Percentiles rank a stretch among this genome's conserved stretches.
Evolutionary conservation across 2,797 vertebrate genomes (phyloP).

Genomic region (Limnodromus scolopaceus): DNA sequence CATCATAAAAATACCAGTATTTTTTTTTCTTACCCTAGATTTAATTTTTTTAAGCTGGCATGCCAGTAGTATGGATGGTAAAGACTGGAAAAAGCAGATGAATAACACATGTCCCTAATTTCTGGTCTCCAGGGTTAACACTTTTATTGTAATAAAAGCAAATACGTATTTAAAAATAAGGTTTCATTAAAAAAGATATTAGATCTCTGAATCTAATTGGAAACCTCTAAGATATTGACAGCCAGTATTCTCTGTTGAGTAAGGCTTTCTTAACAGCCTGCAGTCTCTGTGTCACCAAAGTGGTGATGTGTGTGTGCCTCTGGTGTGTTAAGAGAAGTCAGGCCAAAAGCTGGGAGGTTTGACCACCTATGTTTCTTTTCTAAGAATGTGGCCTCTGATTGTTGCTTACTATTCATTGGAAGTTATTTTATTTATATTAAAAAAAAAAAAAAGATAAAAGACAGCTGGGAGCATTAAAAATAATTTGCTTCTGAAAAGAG

Average conservation of each 20-base stretch:
- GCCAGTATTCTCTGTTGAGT: background rate
- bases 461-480: background rate
- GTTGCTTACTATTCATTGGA: background rate
- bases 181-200: background rate
- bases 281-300: background rate
- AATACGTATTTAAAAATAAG: background rate
- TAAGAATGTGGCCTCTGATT: background rate
- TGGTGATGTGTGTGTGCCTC: background rate
- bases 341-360: background rate
- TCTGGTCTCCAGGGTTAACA: background rate
- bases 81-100: background rate
- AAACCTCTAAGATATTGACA: background rate
- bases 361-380: background rate
- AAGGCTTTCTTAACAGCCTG: background rate
- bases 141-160: background rate
- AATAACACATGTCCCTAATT: background rate
- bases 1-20: background rate
- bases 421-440: background rate
- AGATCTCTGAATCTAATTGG: background rate
- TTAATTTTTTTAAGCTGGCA: background rate
- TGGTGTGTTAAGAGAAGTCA: background rate
- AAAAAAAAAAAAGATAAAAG: background rate
- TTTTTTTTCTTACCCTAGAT: background rate
- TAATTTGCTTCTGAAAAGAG: background rate
- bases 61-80: background rate